phyloP scores from a whole-genome alignment of 2,888 invertebrate genomes.

The Melipona bicolor region DNA sequence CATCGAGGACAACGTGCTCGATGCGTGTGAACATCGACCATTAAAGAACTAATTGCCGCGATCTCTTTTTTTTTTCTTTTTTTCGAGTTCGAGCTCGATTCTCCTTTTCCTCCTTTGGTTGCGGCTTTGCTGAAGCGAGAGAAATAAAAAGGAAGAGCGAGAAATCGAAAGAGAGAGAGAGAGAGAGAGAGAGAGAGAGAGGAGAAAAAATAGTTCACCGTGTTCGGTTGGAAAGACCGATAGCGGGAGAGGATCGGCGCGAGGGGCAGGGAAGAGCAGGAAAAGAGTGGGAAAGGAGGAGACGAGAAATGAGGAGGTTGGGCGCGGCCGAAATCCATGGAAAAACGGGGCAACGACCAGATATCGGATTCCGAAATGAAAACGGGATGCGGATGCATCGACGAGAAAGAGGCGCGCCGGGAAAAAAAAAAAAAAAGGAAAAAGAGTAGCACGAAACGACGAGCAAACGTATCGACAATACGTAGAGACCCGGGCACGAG shows the following conservation, averaged over 20 bases:
- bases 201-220: constrained; percentile 7
- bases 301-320: constrained; percentile 27
- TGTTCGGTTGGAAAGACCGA: constrained; percentile 30
- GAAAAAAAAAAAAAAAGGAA: background rate
- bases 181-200: background rate
- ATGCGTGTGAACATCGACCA: background rate
- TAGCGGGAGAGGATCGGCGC: constrained; percentile 14
- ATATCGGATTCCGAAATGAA: constrained; percentile 63
- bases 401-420: constrained; percentile 23
- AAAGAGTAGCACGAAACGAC: constrained; percentile 7
- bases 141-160: background rate
- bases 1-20: background rate
- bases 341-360: constrained; percentile 60
- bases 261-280: background rate
- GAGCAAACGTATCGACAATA: constrained; percentile 58
- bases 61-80: background rate
- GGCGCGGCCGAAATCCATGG: constrained; percentile 57
- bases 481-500: constrained; percentile 35
- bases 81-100: constrained; percentile 9
- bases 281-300: constrained; percentile 15
- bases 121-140: constrained; percentile 1
- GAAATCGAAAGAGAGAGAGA: too few relatives aligned
- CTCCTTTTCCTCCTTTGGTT: background rate
- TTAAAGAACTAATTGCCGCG: constrained; percentile 46
- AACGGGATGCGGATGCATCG: constrained; percentile 60